phyloP scores from a whole-genome alignment of 2,797 vertebrate genomes.

The Iguana delicatissima region DNA sequence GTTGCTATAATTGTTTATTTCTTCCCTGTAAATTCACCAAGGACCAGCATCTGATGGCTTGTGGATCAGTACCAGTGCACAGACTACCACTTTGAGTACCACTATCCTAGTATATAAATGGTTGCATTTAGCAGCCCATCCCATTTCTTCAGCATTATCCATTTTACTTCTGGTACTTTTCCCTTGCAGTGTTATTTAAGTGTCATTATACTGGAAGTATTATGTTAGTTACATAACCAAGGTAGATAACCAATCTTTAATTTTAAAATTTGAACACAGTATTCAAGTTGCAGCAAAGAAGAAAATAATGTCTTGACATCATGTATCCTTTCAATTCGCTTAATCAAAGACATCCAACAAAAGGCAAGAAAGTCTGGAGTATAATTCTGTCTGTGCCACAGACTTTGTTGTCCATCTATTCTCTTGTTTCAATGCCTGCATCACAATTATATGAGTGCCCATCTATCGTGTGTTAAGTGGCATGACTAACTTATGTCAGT shows the following conservation, averaged over 20 bases:
- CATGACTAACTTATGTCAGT: conserved; percentile 27
- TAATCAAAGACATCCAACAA: background rate
- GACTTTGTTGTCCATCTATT: background rate
- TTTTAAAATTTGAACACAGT: background rate
- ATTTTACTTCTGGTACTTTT: background rate
- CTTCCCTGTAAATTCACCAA: too few relatives aligned
- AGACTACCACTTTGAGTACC: too few relatives aligned
- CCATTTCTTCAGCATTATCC: conserved; percentile 35
- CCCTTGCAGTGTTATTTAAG: background rate
- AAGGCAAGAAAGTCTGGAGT: background rate
- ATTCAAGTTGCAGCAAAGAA: background rate
- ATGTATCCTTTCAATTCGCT: background rate
- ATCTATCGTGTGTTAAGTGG: conserved; percentile 15
- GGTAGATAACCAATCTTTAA: background rate
- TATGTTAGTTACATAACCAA: background rate
- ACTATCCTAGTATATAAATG: background rate
- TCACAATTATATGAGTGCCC: background rate
- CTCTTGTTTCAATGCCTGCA: background rate
- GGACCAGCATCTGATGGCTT: background rate
- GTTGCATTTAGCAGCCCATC: conserved; percentile 22
- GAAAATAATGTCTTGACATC: background rate
- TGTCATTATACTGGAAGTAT: conserved; percentile 20
- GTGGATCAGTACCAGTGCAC: background rate
- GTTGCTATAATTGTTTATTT: too few relatives aligned
- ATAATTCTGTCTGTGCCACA: background rate